A percentile compares a stretch with the other conserved stretches of the same genome.
phyloP scores from a whole-genome alignment of 1,140 invertebrate species.

The Scylla paramamosain region DNA sequence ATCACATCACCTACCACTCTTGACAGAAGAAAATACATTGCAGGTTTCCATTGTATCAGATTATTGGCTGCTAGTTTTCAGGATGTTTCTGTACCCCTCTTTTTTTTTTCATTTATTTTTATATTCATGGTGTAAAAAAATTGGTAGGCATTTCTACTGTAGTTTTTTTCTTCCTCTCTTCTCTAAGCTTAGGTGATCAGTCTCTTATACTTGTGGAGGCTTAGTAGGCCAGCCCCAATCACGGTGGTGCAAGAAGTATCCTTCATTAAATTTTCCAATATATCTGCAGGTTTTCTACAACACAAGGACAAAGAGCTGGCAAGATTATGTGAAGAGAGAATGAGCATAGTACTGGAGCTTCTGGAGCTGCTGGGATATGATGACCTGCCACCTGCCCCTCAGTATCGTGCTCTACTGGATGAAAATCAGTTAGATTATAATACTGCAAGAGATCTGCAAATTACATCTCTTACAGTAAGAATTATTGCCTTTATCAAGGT shows the following conservation, averaged over 20 bases:
- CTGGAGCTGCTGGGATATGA: conserved; percentile 83
- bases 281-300: conserved; percentile 85
- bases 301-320: conserved; percentile 94
- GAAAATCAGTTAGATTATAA: conserved; percentile 74
- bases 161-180: no score
- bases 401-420: conserved; percentile 77
- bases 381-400: conserved; percentile 60
- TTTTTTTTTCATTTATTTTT: no score
- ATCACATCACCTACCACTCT: no score
- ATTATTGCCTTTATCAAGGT: neutral
- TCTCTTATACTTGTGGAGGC: no score
- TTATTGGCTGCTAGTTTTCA: no score
- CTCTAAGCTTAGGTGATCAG: no score
- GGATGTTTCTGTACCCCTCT: no score
- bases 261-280: neutral
- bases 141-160: no score
- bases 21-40: no score
- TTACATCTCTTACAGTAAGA: conserved; percentile 72
- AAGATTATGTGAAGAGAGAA: conserved; percentile 92
- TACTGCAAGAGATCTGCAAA: conserved; percentile 74
- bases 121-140: no score
- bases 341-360: conserved; percentile 89
- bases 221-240: no score
- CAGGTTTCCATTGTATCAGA: no score
- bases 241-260: neutral